phyloP scores from a whole-genome alignment of 2,113 vertebrate species.

The Entomyzon cyanotis region DNA sequence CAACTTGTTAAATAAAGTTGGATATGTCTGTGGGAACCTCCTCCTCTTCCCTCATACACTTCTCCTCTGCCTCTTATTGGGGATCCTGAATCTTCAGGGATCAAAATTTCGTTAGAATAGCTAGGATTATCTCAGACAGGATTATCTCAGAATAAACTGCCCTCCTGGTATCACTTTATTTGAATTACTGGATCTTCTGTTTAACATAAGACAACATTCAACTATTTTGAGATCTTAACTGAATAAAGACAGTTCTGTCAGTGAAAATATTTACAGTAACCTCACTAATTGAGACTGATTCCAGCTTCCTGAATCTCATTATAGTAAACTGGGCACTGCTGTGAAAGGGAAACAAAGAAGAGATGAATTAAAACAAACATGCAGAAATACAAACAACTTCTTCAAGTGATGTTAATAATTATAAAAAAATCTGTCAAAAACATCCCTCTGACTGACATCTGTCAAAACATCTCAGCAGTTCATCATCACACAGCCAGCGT shows the following conservation, averaged over 20 bases:
- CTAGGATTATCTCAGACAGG: not conserved
- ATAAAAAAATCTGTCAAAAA: not conserved
- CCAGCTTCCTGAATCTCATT: conserved; percentile 40
- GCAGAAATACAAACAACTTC: conserved; percentile 34
- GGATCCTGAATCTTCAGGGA: not conserved
- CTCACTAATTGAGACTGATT: conserved; percentile 38
- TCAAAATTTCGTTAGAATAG: not conserved
- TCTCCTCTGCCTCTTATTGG: not conserved
- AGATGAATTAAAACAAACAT: conserved; percentile 55
- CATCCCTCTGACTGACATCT: conserved; percentile 1
- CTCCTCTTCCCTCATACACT: not conserved
- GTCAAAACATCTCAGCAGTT: conserved; percentile 35
- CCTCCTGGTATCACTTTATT: not conserved
- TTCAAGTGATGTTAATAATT: not conserved
- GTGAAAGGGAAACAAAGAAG: conserved; percentile 32
- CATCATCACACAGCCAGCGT: not conserved
- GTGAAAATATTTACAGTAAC: conserved; percentile 60
- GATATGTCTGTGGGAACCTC: not conserved
- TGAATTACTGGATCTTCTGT: conserved; percentile 15
- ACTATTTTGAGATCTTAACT: conserved; percentile 51
- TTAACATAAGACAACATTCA: conserved; percentile 6
- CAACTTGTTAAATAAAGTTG: not conserved
- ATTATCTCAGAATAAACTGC: conserved; percentile 30
- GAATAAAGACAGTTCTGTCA: conserved; percentile 45
- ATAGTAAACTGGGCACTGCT: not conserved